Evolutionary conservation across 2,888 invertebrate species (phyloP).

Genomic region (Ischnus inquisitorius): DNA sequence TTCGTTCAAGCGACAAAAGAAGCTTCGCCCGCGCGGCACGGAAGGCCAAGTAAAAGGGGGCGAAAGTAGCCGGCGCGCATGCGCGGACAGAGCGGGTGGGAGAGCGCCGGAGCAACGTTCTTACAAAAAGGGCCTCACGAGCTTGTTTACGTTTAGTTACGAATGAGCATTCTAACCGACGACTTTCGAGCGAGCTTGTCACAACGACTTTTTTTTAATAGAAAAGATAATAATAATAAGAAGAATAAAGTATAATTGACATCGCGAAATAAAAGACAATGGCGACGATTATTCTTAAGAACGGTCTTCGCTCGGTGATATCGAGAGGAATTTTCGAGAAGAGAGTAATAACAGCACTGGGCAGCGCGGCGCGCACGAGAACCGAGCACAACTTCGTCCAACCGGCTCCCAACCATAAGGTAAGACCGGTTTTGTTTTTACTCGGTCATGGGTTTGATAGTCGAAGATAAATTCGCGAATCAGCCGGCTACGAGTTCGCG

Average conservation of each 20-base stretch:
- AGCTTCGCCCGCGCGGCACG: constrained; percentile 1
- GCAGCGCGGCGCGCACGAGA: constrained; percentile 35
- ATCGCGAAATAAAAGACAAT: constrained; percentile 64
- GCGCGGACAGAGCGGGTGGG: constrained; percentile 65
- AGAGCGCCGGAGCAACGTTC: constrained; percentile 64
- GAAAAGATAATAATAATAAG: background rate
- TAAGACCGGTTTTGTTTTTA: constrained; percentile 55
- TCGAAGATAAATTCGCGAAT: background rate
- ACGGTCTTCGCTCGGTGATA: constrained; percentile 71
- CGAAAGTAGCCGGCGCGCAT: constrained; percentile 63
- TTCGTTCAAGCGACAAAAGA: background rate
- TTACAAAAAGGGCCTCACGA: constrained; percentile 75
- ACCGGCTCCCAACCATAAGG: constrained; percentile 47
- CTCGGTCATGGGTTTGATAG: constrained; percentile 13
- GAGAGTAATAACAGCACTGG: constrained; percentile 63
- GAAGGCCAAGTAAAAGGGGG: constrained; percentile 55
- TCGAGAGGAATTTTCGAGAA: constrained; percentile 74
- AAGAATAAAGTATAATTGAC: constrained; percentile 15
- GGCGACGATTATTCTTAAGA: constrained; percentile 75
- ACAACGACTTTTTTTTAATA: background rate
- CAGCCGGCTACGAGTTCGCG: background rate
- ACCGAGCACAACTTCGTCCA: constrained; percentile 48
- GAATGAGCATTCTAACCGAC: constrained; percentile 30
- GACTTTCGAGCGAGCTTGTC: background rate
- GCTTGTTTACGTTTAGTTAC: constrained; percentile 68